Evolutionary conservation across 2,797 vertebrate genomes (phyloP), one percentile per base, ranked within the genome.

Genomic region (Enteromius radiatus): DNA sequence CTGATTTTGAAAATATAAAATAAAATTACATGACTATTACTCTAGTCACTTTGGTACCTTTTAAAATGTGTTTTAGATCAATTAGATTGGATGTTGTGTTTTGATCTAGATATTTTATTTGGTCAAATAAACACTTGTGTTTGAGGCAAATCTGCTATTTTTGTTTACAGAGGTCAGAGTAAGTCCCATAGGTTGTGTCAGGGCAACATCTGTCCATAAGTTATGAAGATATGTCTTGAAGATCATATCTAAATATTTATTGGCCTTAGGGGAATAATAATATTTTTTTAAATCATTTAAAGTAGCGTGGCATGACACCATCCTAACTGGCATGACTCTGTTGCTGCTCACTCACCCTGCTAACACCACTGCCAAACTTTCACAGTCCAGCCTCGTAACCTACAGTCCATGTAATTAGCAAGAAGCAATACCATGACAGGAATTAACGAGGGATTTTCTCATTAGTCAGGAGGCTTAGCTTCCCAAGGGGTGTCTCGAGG

Each of bases 361-460:
- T 43, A 56, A 78, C 49, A 76, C 52, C 33, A 38, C 23, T 43
- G 14, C 49, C 56, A 70, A 56, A 47, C 38, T 76, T 41, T 68
- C 41, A n/a, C 23, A 73, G 41, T 61, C 43, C 36, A 85, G 79
- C 65, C 26, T 75, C 4, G 33, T 63, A 45, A 63, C 59, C 67
- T 21, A 81, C 71, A 73, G 49, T 52, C 76, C 73, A 21, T 85
- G 77, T 85, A 83, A 80, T 81, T 83, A 81, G 47, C 77, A 56
- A 63, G 38, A 86, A 65, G 38, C 76, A 87, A 76, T 73, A 52
- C 64, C 65, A 65, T 31, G 36, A 63, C 70, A 84, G 64, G 81
- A 85, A 84, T 85, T 81, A 85, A 85, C 56, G 5, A 83, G 74
- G 54, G 76, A 84, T 85, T 86, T 82, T 49, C 49, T 86, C 65